These are phyloP conservation scores for Rallus limicola DNA, from an alignment of 2,113 vertebrate genomes.

Conservation along the genomic window DNA sequence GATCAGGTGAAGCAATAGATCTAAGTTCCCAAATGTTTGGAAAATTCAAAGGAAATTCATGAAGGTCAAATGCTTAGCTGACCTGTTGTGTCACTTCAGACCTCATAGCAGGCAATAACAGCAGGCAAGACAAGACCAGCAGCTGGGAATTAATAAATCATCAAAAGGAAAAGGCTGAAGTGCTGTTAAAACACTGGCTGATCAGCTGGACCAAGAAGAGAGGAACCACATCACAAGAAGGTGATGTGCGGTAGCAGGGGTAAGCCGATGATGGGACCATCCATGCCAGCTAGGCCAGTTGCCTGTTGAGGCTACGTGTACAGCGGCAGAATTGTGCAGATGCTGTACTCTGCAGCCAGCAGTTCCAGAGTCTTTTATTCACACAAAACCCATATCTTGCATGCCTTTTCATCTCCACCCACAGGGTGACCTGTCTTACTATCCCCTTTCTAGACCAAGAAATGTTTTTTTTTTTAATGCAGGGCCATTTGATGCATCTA, in stretches of 20 bases:
- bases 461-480: not conserved
- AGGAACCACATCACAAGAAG: not conserved
- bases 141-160: not conserved
- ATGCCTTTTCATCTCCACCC: not conserved
- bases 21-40: not conserved
- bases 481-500: not conserved
- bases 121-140: not conserved
- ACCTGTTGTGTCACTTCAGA: not conserved
- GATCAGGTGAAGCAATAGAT: not conserved
- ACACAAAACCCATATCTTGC: not conserved
- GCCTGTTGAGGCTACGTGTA: rapidly evolving
- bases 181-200: not conserved
- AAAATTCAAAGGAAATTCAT: not conserved
- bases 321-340: not conserved
- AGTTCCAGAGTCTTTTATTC: not conserved
- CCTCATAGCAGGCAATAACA: not conserved
- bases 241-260: not conserved
- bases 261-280: not conserved
- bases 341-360: not conserved
- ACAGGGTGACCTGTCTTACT: not conserved
- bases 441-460: not conserved
- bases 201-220: not conserved
- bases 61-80: not conserved
- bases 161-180: not conserved
- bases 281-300: not conserved